These are phyloP conservation scores for Tetragonula clypearis DNA, from an alignment of 1,140 invertebrate species.

Conservation along the genomic window DNA sequence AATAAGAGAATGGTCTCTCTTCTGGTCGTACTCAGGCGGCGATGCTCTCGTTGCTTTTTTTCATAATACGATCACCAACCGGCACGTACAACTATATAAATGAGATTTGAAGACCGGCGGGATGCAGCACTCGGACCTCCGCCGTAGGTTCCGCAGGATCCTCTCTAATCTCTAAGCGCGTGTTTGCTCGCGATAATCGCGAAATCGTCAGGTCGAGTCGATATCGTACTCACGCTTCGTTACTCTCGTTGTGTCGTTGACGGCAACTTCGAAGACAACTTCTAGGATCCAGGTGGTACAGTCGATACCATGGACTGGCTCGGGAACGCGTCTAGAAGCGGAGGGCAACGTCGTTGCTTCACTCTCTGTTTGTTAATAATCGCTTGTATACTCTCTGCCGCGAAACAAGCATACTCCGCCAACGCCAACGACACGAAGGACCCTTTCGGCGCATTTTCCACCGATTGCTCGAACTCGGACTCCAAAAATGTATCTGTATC, in stretches of 20 bases:
- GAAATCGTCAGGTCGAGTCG: neutral
- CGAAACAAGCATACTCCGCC: neutral
- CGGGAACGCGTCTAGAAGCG: neutral
- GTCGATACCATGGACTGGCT: conserved; percentile 28
- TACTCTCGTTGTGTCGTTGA: neutral
- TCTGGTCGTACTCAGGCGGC: neutral
- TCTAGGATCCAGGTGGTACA: neutral
- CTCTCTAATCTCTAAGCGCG: neutral
- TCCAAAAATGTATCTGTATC: conserved; percentile 78
- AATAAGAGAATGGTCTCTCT: conserved; percentile 46
- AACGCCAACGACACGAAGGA: conserved; percentile 34
- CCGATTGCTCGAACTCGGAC: conserved; percentile 69
- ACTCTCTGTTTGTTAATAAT: conserved; percentile 26
- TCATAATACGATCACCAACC: conserved; percentile 67
- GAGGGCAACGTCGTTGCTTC: neutral
- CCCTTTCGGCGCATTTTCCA: conserved; percentile 72
- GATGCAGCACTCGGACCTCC: conserved; percentile 69
- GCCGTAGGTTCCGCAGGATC: conserved; percentile 65
- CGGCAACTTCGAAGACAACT: too few relatives aligned
- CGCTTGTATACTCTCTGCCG: conserved; percentile 28
- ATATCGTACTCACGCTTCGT: neutral
- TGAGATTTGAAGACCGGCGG: conserved; percentile 52
- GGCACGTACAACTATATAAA: conserved; percentile 74
- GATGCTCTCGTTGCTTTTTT: conserved; percentile 67
- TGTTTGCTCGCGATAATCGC: neutral